Evolutionary conservation across 2,888 invertebrate species (phyloP).

Genomic region (Pristionchus exspectatus): DNA sequence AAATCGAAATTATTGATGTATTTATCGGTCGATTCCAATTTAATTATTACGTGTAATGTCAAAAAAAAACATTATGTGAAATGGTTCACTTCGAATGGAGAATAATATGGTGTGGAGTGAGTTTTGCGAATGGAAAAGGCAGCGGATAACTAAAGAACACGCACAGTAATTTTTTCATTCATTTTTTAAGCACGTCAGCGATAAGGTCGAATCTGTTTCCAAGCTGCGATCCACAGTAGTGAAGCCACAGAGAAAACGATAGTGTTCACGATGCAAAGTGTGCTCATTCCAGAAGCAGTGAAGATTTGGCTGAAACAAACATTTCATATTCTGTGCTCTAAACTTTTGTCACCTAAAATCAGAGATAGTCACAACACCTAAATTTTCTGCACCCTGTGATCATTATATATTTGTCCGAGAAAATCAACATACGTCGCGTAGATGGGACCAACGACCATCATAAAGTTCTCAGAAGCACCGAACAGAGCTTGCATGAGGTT

Average conservation of each 20-base stretch:
- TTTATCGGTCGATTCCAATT: background rate
- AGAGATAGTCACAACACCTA: too few relatives aligned
- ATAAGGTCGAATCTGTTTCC: background rate
- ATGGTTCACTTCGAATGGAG: background rate
- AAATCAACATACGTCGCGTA: slow-evolving; percentile 17
- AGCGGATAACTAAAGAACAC: too few relatives aligned
- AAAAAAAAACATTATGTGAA: background rate
- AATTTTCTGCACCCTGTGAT: too few relatives aligned
- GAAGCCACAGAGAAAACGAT: background rate
- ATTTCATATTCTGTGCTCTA: background rate
- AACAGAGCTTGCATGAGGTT: slow-evolving; percentile 40
- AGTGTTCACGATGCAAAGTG: background rate
- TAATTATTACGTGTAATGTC: background rate
- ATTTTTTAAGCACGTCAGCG: background rate
- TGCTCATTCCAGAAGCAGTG: slow-evolving; percentile 47
- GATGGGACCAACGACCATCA: slow-evolving; percentile 27
- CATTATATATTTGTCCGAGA: too few relatives aligned
- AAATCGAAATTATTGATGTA: background rate
- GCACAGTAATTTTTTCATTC: background rate
- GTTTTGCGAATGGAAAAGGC: too few relatives aligned
- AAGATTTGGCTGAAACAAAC: background rate
- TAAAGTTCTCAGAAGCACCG: background rate
- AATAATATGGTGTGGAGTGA: background rate
- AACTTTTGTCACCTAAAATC: too few relatives aligned
- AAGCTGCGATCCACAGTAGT: background rate